Evolutionary conservation across 2,113 vertebrate species (phyloP), one percentile per base, ranked within the genome.

Genomic region (Callaeas wilsoni): DNA sequence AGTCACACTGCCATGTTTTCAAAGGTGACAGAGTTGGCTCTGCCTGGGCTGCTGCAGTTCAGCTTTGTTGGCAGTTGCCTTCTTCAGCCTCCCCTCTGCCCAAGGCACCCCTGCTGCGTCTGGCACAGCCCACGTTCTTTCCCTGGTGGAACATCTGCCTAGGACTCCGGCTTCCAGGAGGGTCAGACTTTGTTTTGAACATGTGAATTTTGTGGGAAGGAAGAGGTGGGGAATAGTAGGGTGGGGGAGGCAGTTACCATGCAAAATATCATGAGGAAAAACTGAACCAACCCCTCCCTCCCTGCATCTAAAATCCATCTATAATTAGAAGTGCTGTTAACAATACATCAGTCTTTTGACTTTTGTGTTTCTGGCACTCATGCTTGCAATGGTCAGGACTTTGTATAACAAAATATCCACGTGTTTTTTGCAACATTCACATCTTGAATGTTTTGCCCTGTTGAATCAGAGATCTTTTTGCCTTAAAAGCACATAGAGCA

Each of bases 401-500:
- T 78, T 10, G 37, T 77, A 74, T 83, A 93, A 91, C 78, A 93
- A 93, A 94, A 94, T 91, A 84, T 91, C 56, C 71, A 70, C 0
- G 55, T 7, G 13, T 88, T 85, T 96, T 71, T 89, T 93, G 60
- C 56, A 92, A 88, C 94, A 85, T 71, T 92, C 88, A 75, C 92
- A 88, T 97, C 79, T 96, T 14, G 4, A 67, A 87, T 86, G 52
- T 67, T 96, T 93, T 94, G 71, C 44, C 68, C 17, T 37, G 39
- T 83, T 77, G 71, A 59, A 74, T 95, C 39, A 52, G 84, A 79
- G 78, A 60, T 90, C 82, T 95, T 95, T 96, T 93, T 96, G 59
- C 96, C 96, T 93, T 97, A 97, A 97, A 97, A 97, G 96, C 94
- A 81, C 95, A 97, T 94, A 67, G 63, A 96, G 23, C 33, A 19